Evolutionary conservation across 1,140 invertebrate species (phyloP).

Genomic region (Chironomus striatipennis): DNA sequence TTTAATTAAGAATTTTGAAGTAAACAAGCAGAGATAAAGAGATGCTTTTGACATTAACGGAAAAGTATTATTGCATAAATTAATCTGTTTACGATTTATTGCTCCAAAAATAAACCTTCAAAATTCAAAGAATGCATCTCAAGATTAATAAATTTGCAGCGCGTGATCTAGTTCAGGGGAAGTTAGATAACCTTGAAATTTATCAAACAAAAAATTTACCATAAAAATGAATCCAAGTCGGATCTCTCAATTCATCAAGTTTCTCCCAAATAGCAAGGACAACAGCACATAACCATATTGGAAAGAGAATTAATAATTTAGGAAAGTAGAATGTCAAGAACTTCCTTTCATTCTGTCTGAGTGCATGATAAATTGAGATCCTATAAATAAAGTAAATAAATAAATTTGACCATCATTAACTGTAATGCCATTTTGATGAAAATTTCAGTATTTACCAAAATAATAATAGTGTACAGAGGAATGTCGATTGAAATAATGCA

Average conservation of each 20-base stretch:
- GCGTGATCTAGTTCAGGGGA: too few relatives aligned
- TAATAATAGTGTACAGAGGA: constrained; percentile 76
- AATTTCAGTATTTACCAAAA: constrained; percentile 65
- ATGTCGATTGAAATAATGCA: constrained; percentile 81
- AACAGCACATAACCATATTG: constrained; percentile 79
- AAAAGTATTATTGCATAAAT: too few relatives aligned
- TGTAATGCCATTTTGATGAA: constrained; percentile 26
- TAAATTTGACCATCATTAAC: neutral
- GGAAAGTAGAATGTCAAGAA: constrained; percentile 83
- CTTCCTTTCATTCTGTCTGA: constrained; percentile 83
- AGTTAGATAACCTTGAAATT: too few relatives aligned
- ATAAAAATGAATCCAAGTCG: constrained; percentile 84
- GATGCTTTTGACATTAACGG: too few relatives aligned
- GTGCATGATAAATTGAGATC: constrained; percentile 65
- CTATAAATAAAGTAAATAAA: constrained; percentile 50
- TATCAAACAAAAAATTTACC: too few relatives aligned
- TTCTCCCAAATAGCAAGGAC: constrained; percentile 83
- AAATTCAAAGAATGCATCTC: too few relatives aligned
- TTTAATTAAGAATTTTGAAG: too few relatives aligned
- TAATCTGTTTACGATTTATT: too few relatives aligned
- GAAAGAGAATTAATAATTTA: constrained; percentile 79
- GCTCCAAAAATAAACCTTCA: too few relatives aligned
- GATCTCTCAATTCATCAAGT: constrained; percentile 80
- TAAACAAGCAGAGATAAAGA: too few relatives aligned
- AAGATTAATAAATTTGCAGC: too few relatives aligned